phyloP scores from a whole-genome alignment of 2,888 invertebrate species.

The Eristalinus aeneus region DNA sequence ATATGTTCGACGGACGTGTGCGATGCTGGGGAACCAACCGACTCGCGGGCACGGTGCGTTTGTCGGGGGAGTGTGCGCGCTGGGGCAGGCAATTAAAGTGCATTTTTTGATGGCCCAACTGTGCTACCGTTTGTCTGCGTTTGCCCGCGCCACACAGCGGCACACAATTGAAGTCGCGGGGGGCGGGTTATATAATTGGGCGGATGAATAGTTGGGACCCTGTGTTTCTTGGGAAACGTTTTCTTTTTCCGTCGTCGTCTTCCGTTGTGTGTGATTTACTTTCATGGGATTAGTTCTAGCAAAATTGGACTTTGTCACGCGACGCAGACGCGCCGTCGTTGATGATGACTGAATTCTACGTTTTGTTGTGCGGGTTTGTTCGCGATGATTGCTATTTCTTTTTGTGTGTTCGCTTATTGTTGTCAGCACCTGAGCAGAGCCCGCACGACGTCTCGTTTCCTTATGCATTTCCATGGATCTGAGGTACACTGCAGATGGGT shows the following conservation, averaged over 20 bases:
- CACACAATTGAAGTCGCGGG: background rate
- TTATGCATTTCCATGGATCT: constrained; percentile 40
- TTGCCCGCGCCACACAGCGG: background rate
- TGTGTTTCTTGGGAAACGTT: constrained; percentile 16
- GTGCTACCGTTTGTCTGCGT: constrained; percentile 26
- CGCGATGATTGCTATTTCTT: constrained; percentile 1
- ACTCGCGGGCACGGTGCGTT: no score
- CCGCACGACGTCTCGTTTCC: background rate
- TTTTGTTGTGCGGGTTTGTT: constrained; percentile 13
- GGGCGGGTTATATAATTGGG: constrained; percentile 45
- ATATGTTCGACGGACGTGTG: constrained; percentile 49
- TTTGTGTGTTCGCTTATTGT: constrained; percentile 13
- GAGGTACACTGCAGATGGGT: background rate
- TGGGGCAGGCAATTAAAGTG: constrained; percentile 40
- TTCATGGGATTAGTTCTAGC: constrained; percentile 34
- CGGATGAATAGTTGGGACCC: background rate
- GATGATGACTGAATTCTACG: constrained; percentile 6
- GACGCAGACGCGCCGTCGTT: constrained; percentile 12
- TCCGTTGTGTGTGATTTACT: constrained; percentile 9
- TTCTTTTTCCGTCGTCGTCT: constrained; percentile 1
- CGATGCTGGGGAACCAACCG: background rate
- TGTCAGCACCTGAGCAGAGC: constrained; percentile 17
- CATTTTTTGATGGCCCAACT: constrained; percentile 11
- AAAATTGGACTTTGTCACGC: constrained; percentile 41
- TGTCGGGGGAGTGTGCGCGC: background rate